Base-by-base conservation (phyloP, 2,888 invertebrate genomes). In the Polylopha cassiicola region DNA sequence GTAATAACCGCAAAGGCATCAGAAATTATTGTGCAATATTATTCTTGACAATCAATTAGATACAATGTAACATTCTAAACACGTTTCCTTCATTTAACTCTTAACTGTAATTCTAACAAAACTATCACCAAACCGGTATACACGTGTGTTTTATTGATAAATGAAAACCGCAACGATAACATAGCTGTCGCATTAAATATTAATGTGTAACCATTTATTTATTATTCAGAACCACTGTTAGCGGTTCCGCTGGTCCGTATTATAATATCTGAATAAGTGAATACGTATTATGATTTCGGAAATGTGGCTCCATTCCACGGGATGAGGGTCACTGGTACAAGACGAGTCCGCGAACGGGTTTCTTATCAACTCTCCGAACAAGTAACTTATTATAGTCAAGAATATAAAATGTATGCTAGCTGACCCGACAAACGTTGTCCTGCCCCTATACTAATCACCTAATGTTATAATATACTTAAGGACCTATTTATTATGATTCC, bases 171-270 rank as follows among this genome's bases (percentile, higher is more conserved):
- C 30, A 24, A 30, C 15, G 30, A 36, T 23, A 34, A 41, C 30
- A 24, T 36, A 36, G 30, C 20, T 17, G 11, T 9, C 8, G 20
- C 24, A 30, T 36, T 50, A 53, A 57, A 55, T 52, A 57, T 61
- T 64, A 65, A 67, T 63, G 61, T 52, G 52, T 50, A 54, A 53
- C 58, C 61, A 66, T 70, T 73, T 65, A 67, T 72, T 73, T 68
- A 54, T 68, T 67, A 71, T 67, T 62, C 62, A 64, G 58, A 58
- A 65, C 61, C 59, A 41, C 34, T 63, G 58, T 65, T 64, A 60
- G 65, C 47, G 65, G 69, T 68, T 65, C 55, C 29, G 34, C 29
- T 3, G 20, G 29, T 18, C 29, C 30, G 30, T 30, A 36, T 41
- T 41, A 41, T 41, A 30, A 36, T 41, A 41, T 21, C 29, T 21